Percentiles rank a stretch among this genome's conserved stretches.
Conservation (phyloP, 2,797 vertebrate genomes). For the Bradypodion pumilum region DNA sequence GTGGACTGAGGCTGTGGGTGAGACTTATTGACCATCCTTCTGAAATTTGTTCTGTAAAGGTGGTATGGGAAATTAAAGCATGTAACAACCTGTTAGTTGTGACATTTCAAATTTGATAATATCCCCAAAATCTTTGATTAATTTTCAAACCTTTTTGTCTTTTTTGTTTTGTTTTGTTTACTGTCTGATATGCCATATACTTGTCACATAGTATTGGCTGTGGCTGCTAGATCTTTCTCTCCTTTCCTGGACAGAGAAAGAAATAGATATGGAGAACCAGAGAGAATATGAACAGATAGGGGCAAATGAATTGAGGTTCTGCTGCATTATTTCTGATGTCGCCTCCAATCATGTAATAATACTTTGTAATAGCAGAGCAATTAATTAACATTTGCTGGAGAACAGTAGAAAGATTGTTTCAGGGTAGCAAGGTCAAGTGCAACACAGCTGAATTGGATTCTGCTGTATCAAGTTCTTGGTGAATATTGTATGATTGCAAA, state of each 20-base stretch:
- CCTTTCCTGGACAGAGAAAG: background rate
- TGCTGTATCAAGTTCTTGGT: background rate
- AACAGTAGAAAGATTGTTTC: background rate
- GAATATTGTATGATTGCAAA: background rate
- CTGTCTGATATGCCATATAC: too few species aligned
- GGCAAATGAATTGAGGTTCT: background rate
- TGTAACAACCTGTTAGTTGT: too few species aligned
- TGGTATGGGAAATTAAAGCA: too few species aligned
- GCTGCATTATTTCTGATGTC: background rate
- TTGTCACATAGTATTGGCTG: background rate
- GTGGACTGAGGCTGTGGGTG: too few species aligned
- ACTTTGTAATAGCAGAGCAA: background rate
- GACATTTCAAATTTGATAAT: too few species aligned
- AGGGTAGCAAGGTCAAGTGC: fast-evolving
- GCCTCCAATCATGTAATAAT: background rate
- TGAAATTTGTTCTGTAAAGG: too few species aligned
- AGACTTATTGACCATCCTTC: too few species aligned
- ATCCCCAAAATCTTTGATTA: too few species aligned
- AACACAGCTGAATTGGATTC: fast-evolving
- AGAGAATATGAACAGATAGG: background rate
- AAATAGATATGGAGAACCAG: background rate
- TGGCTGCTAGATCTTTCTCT: background rate
- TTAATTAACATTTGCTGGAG: background rate
- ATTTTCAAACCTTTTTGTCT: too few species aligned
- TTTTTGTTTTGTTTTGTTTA: too few species aligned